Conservation (phyloP, 2,888 invertebrate species). For the Sipha maydis region DNA sequence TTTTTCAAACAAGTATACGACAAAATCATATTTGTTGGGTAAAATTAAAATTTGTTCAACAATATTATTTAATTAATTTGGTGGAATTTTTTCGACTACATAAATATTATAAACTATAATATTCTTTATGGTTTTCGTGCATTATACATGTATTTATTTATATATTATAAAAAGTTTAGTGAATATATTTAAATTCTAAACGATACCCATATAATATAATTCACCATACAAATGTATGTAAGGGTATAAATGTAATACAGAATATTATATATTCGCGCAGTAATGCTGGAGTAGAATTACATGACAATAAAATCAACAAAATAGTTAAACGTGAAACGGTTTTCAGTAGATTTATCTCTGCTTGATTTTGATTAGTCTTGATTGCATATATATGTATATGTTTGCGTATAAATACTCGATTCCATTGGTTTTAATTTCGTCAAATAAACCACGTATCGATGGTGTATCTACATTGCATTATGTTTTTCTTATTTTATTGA, state of each 20-base stretch:
- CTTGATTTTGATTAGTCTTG: background rate
- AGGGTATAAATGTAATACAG: background rate
- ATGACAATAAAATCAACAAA: background rate
- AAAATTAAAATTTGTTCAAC: too few species aligned
- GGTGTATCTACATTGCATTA: background rate
- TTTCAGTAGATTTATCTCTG: background rate
- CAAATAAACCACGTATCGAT: background rate
- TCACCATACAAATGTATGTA: too few species aligned
- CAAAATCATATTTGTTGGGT: too few species aligned
- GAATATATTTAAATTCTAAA: background rate
- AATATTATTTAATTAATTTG: too few species aligned
- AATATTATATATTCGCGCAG: background rate
- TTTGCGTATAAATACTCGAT: background rate
- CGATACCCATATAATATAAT: background rate
- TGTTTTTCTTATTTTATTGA: background rate
- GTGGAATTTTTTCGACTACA: background rate
- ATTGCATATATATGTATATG: too few species aligned
- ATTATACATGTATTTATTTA: too few species aligned
- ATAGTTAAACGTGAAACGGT: background rate
- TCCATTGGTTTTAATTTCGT: constrained; percentile 1
- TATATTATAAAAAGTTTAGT: too few species aligned
- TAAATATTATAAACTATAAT: too few species aligned
- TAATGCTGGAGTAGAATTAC: background rate
- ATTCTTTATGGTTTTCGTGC: too few species aligned
- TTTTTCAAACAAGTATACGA: too few species aligned